These are phyloP conservation scores for Globia sparganii DNA, from an alignment of 2,888 invertebrate genomes.

Conservation along the genomic window DNA sequence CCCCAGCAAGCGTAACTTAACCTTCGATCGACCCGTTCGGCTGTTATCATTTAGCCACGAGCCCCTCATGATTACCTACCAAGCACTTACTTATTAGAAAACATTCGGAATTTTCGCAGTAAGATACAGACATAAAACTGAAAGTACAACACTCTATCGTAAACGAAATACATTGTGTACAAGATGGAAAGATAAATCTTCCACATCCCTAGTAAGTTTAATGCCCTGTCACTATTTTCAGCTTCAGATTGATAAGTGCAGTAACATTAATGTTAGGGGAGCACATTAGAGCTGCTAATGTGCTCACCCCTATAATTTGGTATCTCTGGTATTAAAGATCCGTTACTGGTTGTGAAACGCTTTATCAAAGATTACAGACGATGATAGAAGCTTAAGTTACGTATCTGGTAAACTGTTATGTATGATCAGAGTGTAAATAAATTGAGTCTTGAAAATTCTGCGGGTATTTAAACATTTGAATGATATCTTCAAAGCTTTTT, in stretches of 20 bases:
- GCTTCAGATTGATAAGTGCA: slow-evolving; percentile 46
- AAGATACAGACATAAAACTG: slow-evolving; percentile 12
- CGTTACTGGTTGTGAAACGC: slow-evolving; percentile 42
- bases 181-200: slow-evolving; percentile 9
- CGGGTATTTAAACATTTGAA: slow-evolving; percentile 17
- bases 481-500: slow-evolving; percentile 2
- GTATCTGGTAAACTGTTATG: slow-evolving; percentile 28
- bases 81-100: not conserved
- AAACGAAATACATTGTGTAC: slow-evolving; percentile 13
- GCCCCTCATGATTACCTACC: no score
- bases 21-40: not conserved
- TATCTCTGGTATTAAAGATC: slow-evolving; percentile 58
- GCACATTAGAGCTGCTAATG: slow-evolving; percentile 49
- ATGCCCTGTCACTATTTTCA: slow-evolving; percentile 18
- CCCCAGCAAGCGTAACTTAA: not conserved
- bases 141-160: not conserved
- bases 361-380: slow-evolving; percentile 56
- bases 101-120: not conserved
- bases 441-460: slow-evolving; percentile 11
- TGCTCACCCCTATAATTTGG: slow-evolving; percentile 55
- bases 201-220: slow-evolving; percentile 1
- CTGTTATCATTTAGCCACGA: not conserved
- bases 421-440: slow-evolving; percentile 29
- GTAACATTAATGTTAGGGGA: slow-evolving; percentile 6
- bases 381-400: slow-evolving; percentile 40